Base-by-base conservation (phyloP, 2,888 invertebrate genomes). In the Odiellus spinosus region DNA sequence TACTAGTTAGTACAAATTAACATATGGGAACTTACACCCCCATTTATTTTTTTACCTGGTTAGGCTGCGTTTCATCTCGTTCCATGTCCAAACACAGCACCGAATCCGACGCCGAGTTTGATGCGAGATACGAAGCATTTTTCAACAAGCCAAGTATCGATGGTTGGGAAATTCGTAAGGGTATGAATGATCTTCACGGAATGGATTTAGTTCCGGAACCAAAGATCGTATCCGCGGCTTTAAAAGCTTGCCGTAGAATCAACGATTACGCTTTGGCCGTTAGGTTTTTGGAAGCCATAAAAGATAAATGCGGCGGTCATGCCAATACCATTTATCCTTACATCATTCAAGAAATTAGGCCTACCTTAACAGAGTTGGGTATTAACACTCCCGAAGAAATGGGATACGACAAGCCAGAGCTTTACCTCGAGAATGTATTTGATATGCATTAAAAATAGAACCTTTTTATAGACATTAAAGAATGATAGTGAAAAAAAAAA, bases 401-500 rank as follows among this genome's bases (percentile, higher is more conserved):
- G 60, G 95, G 95, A 52, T 95, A 87, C 62, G 93, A 95, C 69
- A 83, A 90, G 69, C 98, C 96, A 48, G 95, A 99, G 70, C 71
- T 96, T 66, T 87, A 84, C 52, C 72, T 88, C 38, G 51, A 48
- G 3, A 45, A 52, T 48, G 46, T 48, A 2, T 48, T 34, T 33
- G 50, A 50, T 20, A 52, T 48, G 17, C 52, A 49, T n/a, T 44
- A 18, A 38, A 26, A 26, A 26, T 26, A 8, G 4, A 26, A 26
- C 26, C 5, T 6, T 26, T 26, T 26, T 26, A 26, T n/a, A n/a
- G n/a, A n/a, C n/a, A n/a, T n/a, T n/a, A n/a, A n/a, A n/a, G n/a
- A n/a, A n/a, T n/a, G n/a, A n/a, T n/a, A n/a, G n/a, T n/a, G n/a
- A n/a, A n/a, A n/a, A n/a, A n/a, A n/a, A n/a, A n/a, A n/a, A n/a